Evolutionary conservation across 2,888 invertebrate species (phyloP), one percentile per base, ranked within the genome.

Genomic region (Drosophila vallismaia): DNA sequence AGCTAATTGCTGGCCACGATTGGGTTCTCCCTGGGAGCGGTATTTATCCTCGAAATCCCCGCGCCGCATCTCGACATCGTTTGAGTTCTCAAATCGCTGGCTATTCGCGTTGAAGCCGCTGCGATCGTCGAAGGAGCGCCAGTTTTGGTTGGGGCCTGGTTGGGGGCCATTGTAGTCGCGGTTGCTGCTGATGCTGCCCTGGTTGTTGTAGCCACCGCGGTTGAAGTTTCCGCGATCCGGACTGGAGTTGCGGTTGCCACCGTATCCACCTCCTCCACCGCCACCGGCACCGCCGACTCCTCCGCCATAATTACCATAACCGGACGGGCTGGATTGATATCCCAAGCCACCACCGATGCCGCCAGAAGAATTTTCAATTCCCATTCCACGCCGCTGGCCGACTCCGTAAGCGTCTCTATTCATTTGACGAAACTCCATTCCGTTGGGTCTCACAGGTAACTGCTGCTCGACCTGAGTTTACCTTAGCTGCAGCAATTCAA

Each of bases 381-480:
- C 62, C 33, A 59, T 14, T 51, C 68, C 50, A 46, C 71, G 71
- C 28, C 80, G 82, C 57, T 85, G 85, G 19, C 79, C 80, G 55
- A 73, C 77, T 38, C 82, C 82, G 46, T 77, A 84, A 38, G 79
- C 85, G 53, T 70, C 70, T 33, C 50, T 54, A 28, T 50, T 85
- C 50, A 62, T 9, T 49, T 52, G 69, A 40, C 85, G 68, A 59
- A 29, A 75, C 42, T 81, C 79, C 80, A 81, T 81, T 7, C 14
- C 14, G 6, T n/a, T n/a, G n/a, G 36, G 36, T 6, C n/a, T 36
- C 36, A 2, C n/a, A 36, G 36, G 36, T 12, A 64, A 38, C 4
- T 53, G 9, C n/a, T 45, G 9, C 12, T 63, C 31, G n/a, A 5
- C n/a, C 52, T 29, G 45, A 36, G n/a, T 48, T 31, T 46, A 36